Percentiles rank a stretch among this genome's conserved stretches.
Evolutionary conservation across 2,797 vertebrate genomes (phyloP).

Genomic region (Centropyge bicolor): DNA sequence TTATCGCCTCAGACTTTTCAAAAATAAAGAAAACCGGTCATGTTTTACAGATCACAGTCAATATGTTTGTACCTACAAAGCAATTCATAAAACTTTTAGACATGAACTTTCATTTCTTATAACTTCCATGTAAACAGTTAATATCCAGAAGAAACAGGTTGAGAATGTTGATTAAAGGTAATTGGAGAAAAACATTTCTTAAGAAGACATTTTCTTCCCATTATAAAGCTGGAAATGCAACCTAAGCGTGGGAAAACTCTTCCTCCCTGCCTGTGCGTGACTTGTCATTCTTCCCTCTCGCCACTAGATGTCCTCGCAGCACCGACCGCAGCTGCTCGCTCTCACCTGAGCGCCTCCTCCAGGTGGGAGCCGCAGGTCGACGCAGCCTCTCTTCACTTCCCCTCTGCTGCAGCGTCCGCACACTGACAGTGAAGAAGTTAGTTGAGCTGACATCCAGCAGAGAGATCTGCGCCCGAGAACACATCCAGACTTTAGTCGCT

Average conservation of each 20-base stretch:
- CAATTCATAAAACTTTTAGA: no score
- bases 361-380: constrained; percentile 71
- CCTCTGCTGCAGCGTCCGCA: constrained; percentile 16
- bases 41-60: no score
- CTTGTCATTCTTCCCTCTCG: neutral
- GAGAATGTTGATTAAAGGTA: neutral
- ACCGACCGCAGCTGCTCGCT: neutral
- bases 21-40: no score
- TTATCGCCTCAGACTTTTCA: no score
- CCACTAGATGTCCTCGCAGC: constrained; percentile 73
- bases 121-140: no score
- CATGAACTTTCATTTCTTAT: no score
- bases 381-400: constrained; percentile 36
- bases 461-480: constrained; percentile 11
- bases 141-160: neutral
- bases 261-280: neutral
- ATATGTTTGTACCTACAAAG: no score
- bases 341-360: constrained; percentile 77
- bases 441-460: neutral
- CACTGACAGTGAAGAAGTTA: neutral
- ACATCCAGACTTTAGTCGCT: constrained; percentile 22
- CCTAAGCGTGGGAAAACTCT: neutral
- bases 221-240: neutral
- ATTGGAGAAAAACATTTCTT: no score
- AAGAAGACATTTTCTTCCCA: no score